Percentiles rank a stretch among this genome's conserved stretches.
Conservation (phyloP, 2,113 vertebrate genomes). For the Erythrocercus mccallii region DNA sequence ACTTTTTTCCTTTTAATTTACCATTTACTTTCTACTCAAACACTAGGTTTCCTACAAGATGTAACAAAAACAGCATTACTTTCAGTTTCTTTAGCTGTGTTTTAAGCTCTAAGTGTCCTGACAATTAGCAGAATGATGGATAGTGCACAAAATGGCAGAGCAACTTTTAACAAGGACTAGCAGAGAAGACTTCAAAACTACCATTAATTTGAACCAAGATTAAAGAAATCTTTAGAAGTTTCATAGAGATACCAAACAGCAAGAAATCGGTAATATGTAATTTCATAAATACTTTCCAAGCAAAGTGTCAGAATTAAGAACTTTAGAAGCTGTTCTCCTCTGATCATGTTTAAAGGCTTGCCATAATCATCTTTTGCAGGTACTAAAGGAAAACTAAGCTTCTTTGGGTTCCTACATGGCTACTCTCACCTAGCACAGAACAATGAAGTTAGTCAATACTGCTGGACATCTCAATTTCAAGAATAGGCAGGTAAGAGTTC, state of each 20-base stretch:
- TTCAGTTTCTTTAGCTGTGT: neutral
- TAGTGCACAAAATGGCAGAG: neutral
- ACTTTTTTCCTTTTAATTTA: neutral
- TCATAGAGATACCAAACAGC: neutral
- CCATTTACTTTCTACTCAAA: neutral
- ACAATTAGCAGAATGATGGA: neutral
- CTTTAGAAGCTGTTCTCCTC: neutral
- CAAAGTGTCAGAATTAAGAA: neutral
- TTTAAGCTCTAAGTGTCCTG: neutral
- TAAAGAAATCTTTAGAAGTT: neutral
- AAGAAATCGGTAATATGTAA: neutral
- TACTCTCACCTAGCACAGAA: neutral
- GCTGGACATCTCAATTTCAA: neutral
- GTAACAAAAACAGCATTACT: neutral
- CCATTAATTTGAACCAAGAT: neutral
- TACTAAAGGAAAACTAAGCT: neutral
- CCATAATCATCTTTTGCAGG: neutral
- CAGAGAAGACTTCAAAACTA: neutral
- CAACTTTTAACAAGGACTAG: neutral
- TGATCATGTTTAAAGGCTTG: neutral
- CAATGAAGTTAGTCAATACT: neutral
- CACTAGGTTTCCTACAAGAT: neutral
- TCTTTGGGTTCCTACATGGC: neutral
- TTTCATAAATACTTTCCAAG: neutral
- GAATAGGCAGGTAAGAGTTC: neutral